Conservation (phyloP, 2,888 invertebrate species). For the Bibio marci region DNA sequence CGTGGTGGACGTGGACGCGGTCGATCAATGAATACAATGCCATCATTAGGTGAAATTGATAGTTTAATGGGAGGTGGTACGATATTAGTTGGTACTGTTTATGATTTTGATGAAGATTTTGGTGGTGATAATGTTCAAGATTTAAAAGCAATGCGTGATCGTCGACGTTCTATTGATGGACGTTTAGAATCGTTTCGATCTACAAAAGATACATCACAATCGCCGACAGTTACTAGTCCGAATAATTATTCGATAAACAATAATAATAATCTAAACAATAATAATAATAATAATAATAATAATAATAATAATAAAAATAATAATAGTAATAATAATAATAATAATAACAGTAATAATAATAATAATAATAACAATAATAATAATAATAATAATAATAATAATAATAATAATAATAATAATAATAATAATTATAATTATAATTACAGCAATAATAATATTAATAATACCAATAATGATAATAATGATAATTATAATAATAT, state of each 20-base stretch:
- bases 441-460: too few relatives aligned
- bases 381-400: too few relatives aligned
- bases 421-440: too few relatives aligned
- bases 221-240: constrained; percentile 32
- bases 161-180: constrained; percentile 55
- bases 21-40: constrained; percentile 9
- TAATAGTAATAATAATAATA: too few relatives aligned
- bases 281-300: too few relatives aligned
- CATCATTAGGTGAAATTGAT: constrained; percentile 6
- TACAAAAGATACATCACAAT: constrained; percentile 35
- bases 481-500: too few relatives aligned
- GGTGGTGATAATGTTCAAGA: constrained; percentile 57
- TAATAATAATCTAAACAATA: too few relatives aligned
- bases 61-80: constrained; percentile 8
- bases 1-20: constrained; percentile 30
- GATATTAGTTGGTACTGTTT: constrained; percentile 70
- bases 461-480: too few relatives aligned
- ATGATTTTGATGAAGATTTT: constrained; percentile 73
- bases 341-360: too few relatives aligned
- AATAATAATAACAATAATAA: too few relatives aligned
- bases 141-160: constrained; percentile 60
- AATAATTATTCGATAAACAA: constrained; percentile 1
- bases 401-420: too few relatives aligned
- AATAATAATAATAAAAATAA: too few relatives aligned
- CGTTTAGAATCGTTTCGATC: constrained; percentile 33